Conservation (phyloP, 2,888 invertebrate genomes). For the Apamea crenata region DNA sequence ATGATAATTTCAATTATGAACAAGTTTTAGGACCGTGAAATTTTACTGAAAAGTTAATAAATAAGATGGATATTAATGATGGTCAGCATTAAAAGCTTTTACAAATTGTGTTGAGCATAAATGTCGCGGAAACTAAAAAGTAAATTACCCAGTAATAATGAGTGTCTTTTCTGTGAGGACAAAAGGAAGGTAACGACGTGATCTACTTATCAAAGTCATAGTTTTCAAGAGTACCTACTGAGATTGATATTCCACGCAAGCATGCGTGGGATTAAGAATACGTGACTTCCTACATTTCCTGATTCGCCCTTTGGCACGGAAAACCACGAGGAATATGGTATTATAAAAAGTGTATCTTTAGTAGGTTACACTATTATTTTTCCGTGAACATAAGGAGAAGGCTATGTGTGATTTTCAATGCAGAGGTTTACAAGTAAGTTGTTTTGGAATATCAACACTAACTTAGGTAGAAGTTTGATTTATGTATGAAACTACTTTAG, state of each 20-base stretch:
- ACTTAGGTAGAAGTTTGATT: background rate
- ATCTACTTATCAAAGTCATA: conserved; percentile 66
- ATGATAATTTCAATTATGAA: conserved; percentile 56
- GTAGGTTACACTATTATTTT: background rate
- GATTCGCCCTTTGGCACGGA: conserved; percentile 44
- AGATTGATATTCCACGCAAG: conserved; percentile 70
- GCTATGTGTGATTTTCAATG: background rate
- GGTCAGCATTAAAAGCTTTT: conserved; percentile 14
- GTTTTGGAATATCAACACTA: background rate
- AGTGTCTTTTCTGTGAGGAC: background rate
- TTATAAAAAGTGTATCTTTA: conserved; percentile 1
- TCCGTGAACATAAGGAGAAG: background rate
- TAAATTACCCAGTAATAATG: background rate
- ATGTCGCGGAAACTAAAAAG: background rate
- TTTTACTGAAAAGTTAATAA: conserved; percentile 19
- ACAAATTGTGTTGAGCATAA: conserved; percentile 19
- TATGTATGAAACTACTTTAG: background rate
- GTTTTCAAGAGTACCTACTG: conserved; percentile 47
- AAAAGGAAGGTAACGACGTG: conserved; percentile 47
- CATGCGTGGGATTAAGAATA: conserved; percentile 68
- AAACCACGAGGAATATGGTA: conserved; percentile 19
- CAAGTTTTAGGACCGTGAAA: conserved; percentile 18
- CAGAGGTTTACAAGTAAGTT: background rate
- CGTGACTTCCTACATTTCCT: conserved; percentile 64
- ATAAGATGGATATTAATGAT: conserved; percentile 28